Evolutionary conservation across 37 sponge, comb jelly and placozoan species (phyloP), one percentile per base, ranked within the genome.

Genomic region (Eunapius fragilis): DNA sequence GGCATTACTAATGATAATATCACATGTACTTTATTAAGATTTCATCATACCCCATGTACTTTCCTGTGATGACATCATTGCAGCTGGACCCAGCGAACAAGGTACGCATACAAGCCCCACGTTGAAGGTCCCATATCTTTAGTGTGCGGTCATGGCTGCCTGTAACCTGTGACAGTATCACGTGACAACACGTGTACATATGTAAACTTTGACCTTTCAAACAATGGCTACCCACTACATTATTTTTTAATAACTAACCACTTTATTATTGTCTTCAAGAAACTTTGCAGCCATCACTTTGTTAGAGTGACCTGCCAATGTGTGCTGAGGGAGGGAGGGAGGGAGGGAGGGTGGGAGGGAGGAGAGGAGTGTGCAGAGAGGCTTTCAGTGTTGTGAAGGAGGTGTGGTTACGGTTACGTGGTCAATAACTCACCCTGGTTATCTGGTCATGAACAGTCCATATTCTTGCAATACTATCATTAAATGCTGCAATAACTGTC

Each of bases 131-230:
- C 98, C 98, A 98, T 32, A 98, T 82, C 75, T 94, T 94, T 37
- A 98, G 91, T 10, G 98, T 98, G 30, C 97, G 71, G 49, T 98
- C 98, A 77, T 98, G 96, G 81, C 97, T 94, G 0, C 98, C 98
- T 31, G 98, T 91, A 12, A 96, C 87, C 93, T 92, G 82, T 14
- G 48, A 33, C 4, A 1, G 48, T n/a, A 82, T 45, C 47, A 4
- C 4, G 47, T 45, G 47, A 9, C 47, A 45, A 45, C 47, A 45
- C 47, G 10, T 30, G 22, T 11, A 33, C 14, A 72, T 2, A 23
- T 35, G 11, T 27, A 37, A 77, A 32, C n/a, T n/a, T n/a, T 75
- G 76, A 14, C 4, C 71, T 5, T 27, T 11, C 71, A 75, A 13
- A 81, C 34, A 34, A 28, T 69, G 70, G 19, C 69, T 33, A 27